phyloP scores from a whole-genome alignment of 2,113 vertebrate species.

The Pterocles burchelli region DNA sequence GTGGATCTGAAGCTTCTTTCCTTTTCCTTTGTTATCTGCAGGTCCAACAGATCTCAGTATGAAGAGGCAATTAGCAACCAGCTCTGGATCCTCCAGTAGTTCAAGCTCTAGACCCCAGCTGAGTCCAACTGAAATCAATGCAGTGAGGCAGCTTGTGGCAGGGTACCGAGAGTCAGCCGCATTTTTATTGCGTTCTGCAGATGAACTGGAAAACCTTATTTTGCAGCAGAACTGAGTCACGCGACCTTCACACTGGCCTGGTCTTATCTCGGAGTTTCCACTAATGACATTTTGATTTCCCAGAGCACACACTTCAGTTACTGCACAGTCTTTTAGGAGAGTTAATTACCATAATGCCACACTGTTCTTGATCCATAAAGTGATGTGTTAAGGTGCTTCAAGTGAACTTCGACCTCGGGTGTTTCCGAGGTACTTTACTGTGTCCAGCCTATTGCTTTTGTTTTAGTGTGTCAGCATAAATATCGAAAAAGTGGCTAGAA shows the following conservation, averaged over 20 bases:
- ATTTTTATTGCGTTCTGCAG: constrained; percentile 95
- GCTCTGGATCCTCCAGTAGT: constrained; percentile 88
- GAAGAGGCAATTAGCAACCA: constrained; percentile 90
- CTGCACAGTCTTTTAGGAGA: constrained; percentile 76
- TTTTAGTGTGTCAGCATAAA: constrained; percentile 81
- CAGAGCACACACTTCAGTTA: constrained; percentile 77
- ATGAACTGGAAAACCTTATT: constrained; percentile 99
- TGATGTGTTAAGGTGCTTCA: constrained; percentile 79
- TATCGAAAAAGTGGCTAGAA: constrained; percentile 77
- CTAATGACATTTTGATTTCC: constrained; percentile 80
- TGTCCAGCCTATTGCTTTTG: constrained; percentile 79
- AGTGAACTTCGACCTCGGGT: constrained; percentile 77
- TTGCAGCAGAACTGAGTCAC: constrained; percentile 97
- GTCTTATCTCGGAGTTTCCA: constrained; percentile 78
- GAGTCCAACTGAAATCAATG: constrained; percentile 94
- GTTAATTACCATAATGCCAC: constrained; percentile 78
- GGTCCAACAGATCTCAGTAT: constrained; percentile 99
- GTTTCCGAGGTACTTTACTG: constrained; percentile 72
- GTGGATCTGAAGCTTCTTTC: not conserved
- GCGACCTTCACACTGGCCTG: constrained; percentile 62
- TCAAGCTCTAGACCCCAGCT: constrained; percentile 94
- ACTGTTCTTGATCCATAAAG: constrained; percentile 77
- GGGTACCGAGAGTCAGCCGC: constrained; percentile 97
- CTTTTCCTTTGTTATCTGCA: constrained; percentile 58
- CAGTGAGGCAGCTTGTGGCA: constrained; percentile 96